A percentile compares a stretch with the other conserved stretches of the same genome.
Evolutionary conservation across 2,113 vertebrate species (phyloP).

Genomic region (Odocoileus virginianus): DNA sequence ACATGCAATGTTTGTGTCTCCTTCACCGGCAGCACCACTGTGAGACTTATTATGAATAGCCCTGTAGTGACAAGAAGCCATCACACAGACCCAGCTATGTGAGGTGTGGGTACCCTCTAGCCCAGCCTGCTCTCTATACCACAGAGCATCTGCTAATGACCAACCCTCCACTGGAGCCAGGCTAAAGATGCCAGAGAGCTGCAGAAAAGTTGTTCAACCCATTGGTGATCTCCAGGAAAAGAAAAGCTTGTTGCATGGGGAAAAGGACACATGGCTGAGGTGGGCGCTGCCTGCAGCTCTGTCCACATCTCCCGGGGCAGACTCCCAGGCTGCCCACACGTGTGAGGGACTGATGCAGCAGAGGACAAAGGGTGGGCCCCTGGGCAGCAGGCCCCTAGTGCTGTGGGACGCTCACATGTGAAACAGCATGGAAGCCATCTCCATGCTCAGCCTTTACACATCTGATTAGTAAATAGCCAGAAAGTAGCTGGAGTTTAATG

Average conservation of each 20-base stretch:
- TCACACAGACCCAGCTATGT: neutral
- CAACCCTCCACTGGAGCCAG: neutral
- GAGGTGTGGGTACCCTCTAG: neutral
- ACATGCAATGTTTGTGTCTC: neutral
- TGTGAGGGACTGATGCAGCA: neutral
- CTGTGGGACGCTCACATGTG: fast-evolving
- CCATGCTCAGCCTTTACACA: neutral
- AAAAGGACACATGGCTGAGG: neutral
- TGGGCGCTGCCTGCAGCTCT: neutral
- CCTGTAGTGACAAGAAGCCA: neutral
- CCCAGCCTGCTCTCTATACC: neutral
- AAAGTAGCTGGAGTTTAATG: neutral
- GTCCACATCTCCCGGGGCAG: neutral
- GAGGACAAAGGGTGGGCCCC: neutral
- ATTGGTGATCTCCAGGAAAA: neutral
- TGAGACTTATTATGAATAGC: neutral
- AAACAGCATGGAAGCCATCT: neutral
- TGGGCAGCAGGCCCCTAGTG: too few relatives aligned
- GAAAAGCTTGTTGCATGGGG: neutral
- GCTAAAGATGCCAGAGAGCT: neutral
- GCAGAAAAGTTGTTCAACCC: neutral
- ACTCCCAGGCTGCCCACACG: neutral
- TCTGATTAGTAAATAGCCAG: too few relatives aligned
- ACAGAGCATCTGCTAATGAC: neutral
- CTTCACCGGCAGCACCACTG: fast-evolving